A percentile compares a stretch with the other conserved stretches of the same genome.
These are phyloP conservation scores for Holothuria leucospilota DNA, from an alignment of 53 echinoderm and acorn worm genomes.

Conservation along the genomic window DNA sequence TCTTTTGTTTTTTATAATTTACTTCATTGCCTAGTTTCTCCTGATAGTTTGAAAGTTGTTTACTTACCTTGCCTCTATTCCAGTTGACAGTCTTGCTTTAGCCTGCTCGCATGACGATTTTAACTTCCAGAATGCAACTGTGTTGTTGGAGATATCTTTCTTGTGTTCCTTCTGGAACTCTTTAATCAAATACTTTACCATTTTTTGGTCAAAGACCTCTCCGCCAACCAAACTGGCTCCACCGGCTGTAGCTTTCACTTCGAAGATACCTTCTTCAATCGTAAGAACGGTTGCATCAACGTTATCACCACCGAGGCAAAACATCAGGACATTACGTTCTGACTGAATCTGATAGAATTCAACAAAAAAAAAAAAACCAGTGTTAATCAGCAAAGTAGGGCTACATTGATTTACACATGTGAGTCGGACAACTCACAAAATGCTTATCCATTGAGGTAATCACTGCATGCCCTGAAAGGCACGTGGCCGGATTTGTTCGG, in stretches of 20 bases:
- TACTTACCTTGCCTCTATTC: constrained; percentile 58
- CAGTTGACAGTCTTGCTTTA: constrained; percentile 88
- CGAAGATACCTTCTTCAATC: constrained; percentile 96
- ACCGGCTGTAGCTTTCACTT: constrained; percentile 88
- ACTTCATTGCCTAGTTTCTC: too few relatives aligned
- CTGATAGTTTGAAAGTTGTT: too few relatives aligned
- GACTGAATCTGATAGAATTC: constrained; percentile 65
- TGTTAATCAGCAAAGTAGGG: too few relatives aligned
- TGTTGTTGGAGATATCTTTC: constrained; percentile 81
- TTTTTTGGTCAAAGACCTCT: constrained; percentile 91
- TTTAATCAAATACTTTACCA: constrained; percentile 83
- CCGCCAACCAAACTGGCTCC: constrained; percentile 95
- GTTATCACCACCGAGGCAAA: constrained; percentile 92
- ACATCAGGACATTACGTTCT: constrained; percentile 91
- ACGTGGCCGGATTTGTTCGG: too few relatives aligned
- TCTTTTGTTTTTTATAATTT: too few relatives aligned
- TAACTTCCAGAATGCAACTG: constrained; percentile 78
- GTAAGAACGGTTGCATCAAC: constrained; percentile 92
- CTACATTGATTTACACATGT: too few relatives aligned
- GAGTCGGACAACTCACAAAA: too few relatives aligned
- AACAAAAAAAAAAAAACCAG: too few relatives aligned
- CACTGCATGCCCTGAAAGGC: too few relatives aligned
- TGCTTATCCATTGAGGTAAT: too few relatives aligned
- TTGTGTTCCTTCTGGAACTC: constrained; percentile 95
- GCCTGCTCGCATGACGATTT: constrained; percentile 87